phyloP scores from a whole-genome alignment of 2,888 invertebrate species.

The Lagria hirta region DNA sequence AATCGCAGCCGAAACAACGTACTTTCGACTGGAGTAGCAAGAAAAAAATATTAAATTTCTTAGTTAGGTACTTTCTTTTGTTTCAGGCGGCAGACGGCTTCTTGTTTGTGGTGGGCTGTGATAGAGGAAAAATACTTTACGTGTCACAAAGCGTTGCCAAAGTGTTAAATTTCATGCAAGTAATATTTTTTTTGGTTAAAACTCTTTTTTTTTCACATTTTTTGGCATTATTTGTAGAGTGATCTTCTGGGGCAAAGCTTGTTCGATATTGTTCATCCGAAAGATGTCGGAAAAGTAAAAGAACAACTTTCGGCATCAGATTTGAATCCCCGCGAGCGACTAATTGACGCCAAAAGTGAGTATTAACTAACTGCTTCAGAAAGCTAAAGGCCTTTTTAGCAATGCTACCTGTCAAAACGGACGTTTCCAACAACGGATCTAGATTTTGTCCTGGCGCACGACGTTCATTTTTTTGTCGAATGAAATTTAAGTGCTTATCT shows the following conservation, averaged over 20 bases:
- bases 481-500: slow-evolving; percentile 73
- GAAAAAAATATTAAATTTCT: slow-evolving; percentile 1
- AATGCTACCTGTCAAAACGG: slow-evolving; percentile 88
- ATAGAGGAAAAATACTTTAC: slow-evolving; percentile 85
- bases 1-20: too few relatives aligned
- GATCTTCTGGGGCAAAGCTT: slow-evolving; percentile 90
- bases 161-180: slow-evolving; percentile 81
- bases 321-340: slow-evolving; percentile 80
- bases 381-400: slow-evolving; percentile 69
- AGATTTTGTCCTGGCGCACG: slow-evolving; percentile 85
- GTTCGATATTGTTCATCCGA: slow-evolving; percentile 93
- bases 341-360: slow-evolving; percentile 90
- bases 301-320: slow-evolving; percentile 91
- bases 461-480: slow-evolving; percentile 90
- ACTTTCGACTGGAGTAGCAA: too few relatives aligned
- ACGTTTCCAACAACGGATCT: slow-evolving; percentile 72
- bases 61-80: slow-evolving; percentile 3
- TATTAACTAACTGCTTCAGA: slow-evolving; percentile 3
- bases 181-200: slow-evolving; percentile 51
- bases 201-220: slow-evolving; percentile 4
- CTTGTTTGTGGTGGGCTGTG: slow-evolving; percentile 90
- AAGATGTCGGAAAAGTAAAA: slow-evolving; percentile 92
- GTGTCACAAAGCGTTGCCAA: slow-evolving; percentile 85
- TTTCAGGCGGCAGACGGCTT: slow-evolving; percentile 84
- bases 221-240: slow-evolving; percentile 56